Conservation (phyloP, 1,140 invertebrate species). For the Orchesella cincta region DNA sequence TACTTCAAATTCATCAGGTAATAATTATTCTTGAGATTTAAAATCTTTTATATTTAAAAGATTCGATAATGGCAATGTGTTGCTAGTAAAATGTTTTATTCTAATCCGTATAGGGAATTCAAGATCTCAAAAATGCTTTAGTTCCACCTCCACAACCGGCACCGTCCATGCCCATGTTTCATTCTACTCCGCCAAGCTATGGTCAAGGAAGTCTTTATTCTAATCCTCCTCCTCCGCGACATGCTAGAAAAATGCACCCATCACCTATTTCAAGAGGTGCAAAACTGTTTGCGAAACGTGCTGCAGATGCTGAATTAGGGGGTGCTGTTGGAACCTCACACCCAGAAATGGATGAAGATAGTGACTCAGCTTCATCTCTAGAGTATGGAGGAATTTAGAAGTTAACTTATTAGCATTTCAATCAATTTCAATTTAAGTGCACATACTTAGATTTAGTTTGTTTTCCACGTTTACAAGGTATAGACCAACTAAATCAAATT, state of each 20-base stretch:
- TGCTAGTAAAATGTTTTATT: not conserved
- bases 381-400: constrained; percentile 50
- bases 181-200: constrained; percentile 31
- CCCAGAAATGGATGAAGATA: no score
- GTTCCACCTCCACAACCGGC: constrained; percentile 48
- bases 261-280: constrained; percentile 31
- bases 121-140: constrained; percentile 47
- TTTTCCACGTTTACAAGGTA: no score
- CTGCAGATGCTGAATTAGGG: constrained; percentile 32
- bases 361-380: constrained; percentile 48
- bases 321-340: constrained; percentile 25
- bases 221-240: constrained; percentile 16
- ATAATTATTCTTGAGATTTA: not conserved
- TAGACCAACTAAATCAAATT: no score
- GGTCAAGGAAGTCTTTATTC: constrained; percentile 20
- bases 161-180: constrained; percentile 34
- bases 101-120: constrained; percentile 43
- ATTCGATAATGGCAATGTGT: no score
- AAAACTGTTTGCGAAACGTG: constrained; percentile 41
- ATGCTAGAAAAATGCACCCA: constrained; percentile 30
- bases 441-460: no score
- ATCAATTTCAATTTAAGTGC: no score
- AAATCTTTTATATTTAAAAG: not conserved
- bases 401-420: no score
- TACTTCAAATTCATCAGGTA: constrained; percentile 49